Conservation (phyloP, 2,113 vertebrate species). For the Verasper variegatus region DNA sequence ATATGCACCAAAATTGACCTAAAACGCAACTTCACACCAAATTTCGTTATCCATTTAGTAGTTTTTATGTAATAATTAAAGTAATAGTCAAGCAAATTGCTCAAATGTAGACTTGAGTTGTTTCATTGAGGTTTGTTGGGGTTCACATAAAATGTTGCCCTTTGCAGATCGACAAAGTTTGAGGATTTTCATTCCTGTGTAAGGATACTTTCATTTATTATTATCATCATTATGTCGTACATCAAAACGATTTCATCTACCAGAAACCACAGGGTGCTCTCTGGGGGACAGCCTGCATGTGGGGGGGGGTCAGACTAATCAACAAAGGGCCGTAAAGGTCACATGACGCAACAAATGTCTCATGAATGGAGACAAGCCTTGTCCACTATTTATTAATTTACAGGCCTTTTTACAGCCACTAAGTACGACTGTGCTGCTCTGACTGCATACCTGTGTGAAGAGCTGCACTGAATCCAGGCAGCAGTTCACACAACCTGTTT, state of each 20-base stretch:
- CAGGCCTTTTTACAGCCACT: too few species aligned
- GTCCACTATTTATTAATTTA: not conserved
- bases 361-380: not conserved
- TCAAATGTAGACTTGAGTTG: not conserved
- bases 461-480: slow-evolving; percentile 19
- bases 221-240: too few species aligned
- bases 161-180: not conserved
- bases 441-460: slow-evolving; percentile 22
- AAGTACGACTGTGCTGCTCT: not conserved
- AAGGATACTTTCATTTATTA: too few species aligned
- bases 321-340: slow-evolving; percentile 1
- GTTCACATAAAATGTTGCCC: not conserved
- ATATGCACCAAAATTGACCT: too few species aligned
- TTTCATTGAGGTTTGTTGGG: too few species aligned
- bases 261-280: too few species aligned
- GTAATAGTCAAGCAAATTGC: not conserved
- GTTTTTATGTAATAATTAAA: too few species aligned
- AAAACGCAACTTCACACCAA: too few species aligned
- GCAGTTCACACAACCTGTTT: slow-evolving; percentile 28
- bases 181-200: not conserved
- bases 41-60: too few species aligned
- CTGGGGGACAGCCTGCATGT: slow-evolving; percentile 2
- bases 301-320: not conserved
- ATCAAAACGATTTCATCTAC: too few species aligned
- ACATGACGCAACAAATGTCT: not conserved